Conservation (phyloP, 64 coral and sea anemone genomes). For the Astreopora myriophthalma region DNA sequence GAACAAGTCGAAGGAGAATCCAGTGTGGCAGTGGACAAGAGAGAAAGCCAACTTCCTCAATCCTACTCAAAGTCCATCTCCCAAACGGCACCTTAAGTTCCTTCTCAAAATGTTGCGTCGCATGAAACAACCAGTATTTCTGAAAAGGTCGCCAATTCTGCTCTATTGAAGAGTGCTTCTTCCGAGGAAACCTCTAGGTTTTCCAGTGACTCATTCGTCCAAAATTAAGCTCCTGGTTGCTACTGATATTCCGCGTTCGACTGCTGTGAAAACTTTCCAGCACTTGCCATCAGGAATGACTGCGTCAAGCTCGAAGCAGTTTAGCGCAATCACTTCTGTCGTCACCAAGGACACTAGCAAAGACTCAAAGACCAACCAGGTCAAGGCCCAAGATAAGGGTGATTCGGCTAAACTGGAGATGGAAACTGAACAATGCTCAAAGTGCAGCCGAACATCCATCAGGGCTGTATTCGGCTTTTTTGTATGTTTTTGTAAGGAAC, state of each 20-base stretch:
- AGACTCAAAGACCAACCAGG: neutral
- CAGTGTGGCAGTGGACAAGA: neutral
- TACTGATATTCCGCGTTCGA: neutral
- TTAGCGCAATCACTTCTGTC: neutral
- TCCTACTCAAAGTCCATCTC: neutral
- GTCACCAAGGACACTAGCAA: neutral
- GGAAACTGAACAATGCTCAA: neutral
- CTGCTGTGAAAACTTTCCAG: neutral
- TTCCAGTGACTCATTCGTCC: neutral
- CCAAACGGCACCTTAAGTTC: neutral
- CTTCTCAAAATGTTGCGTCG: neutral
- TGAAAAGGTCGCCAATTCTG: neutral
- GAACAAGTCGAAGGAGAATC: neutral
- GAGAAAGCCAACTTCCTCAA: neutral
- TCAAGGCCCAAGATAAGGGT: neutral
- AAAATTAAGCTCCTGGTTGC: neutral
- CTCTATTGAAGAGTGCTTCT: neutral
- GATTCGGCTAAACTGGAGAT: neutral
- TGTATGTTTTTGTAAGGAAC: too few species aligned
- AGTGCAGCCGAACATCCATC: too few species aligned
- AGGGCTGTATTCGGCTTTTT: too few species aligned
- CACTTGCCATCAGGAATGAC: conserved; percentile 42
- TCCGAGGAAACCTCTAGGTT: neutral
- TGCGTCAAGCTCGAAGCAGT: neutral
- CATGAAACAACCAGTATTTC: neutral